Base-by-base conservation (phyloP, 2,113 vertebrate genomes). In the Chamaea fasciata region DNA sequence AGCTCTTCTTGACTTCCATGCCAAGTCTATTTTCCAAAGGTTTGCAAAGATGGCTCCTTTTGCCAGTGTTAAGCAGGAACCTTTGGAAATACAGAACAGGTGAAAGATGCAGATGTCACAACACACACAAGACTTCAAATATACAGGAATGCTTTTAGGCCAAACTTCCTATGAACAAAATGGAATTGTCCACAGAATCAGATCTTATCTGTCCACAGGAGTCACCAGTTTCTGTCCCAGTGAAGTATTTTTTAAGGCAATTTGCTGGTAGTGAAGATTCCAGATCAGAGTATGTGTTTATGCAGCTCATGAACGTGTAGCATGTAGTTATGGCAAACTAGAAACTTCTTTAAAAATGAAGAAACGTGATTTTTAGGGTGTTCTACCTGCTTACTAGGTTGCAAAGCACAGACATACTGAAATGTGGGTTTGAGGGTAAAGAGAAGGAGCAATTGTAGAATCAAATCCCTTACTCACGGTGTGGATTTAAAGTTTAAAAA, bases 281-380 rank as follows among this genome's bases (percentile, higher is more conserved):
- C 16, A 37, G 22, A 50, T 22, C 6, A 68, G 11, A 81, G 26
- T 62, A 37, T 1, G 5, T 0, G 0, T 46, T 63, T 90, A 28
- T 23, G 11, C 27, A 75, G 35, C 9, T 62, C 23, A 37, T 15
- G 13, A 68, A 74, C 33, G 6, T 37, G 11, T 37, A 27, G 16
- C 7, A 37, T 62, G 18, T 7, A 5, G 23, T 5, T 31, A 57
- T 39, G 41, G 17, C 13, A 62, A 67, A 49, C 12, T 16, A 33
- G 31, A 81, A 42, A 1, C 31, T 49, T 55, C 41, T 49, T n/a
- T 30, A 44, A 49, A 55, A 68, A 55, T 44, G 5, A 69, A 44
- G 23, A 37, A 75, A 44, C 11, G 15, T 30, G 0, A 26, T 30
- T 69, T 85, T 9, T 44, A 19, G 16, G 6, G 9, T 49, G n/a